Base-by-base conservation (phyloP, 2,888 invertebrate species). In the Drymonia ruficornis region DNA sequence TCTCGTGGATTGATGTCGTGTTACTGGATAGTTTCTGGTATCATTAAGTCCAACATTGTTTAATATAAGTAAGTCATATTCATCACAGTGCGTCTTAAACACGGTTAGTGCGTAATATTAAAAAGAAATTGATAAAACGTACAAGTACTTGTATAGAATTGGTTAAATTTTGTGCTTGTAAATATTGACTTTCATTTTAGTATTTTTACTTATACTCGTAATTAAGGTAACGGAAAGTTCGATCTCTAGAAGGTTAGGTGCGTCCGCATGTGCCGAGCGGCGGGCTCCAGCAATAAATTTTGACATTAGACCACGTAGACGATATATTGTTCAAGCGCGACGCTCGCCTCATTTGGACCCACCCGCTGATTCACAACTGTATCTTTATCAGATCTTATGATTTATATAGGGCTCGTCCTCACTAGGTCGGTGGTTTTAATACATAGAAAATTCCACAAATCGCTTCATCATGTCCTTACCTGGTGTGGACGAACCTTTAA, bases 31-130 rank as follows among this genome's bases (percentile, higher is more conserved):
- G 50, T 53, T 31, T 53, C 53, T 58, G 56, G 57, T 56, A 55
- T 66, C 67, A 47, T 67, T 55, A 67, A 58, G 60, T 59, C 63
- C 58, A 49, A 11, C 29, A 15, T 40, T 53, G 48, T 56, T 43
- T 55, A 36, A 48, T 9, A 9, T 12, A 13, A 34, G 52, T 38
- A 52, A 54, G 31, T 54, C 36, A 50, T 51, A 53, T 56, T 50
- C 62, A 65, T 60, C 63, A 60, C 66, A 65, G 62, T 50, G 49
- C 55, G 53, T 51, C 40, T 46, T 7, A 16, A 23, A 11, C 43
- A 19, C 43, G 9, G 3, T 23, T 43, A 43, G 50, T 19, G 43
- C 50, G 42, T 50, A 43, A 38, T 38, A 13, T 48, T 36, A 11
- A 1, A 42, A 42, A n/a, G 18, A 11, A 15, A 34, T 34, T 34